phyloP scores from a whole-genome alignment of 1,140 invertebrate genomes.

The Drosophila baimaii region DNA sequence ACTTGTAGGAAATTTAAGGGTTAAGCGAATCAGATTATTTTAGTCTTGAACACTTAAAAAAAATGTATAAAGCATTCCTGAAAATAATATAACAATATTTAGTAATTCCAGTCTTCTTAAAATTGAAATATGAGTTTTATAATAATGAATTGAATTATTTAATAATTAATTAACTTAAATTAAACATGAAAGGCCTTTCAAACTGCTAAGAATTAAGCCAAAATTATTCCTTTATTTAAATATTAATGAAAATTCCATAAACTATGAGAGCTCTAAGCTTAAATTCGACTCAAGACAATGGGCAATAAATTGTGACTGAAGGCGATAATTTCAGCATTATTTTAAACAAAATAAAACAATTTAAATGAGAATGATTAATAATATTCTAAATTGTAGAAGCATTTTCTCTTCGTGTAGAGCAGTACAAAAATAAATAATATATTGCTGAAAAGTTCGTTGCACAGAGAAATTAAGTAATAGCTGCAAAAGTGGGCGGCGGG shows the following conservation, averaged over 20 bases:
- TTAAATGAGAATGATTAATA: neutral
- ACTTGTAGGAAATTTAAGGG: neutral
- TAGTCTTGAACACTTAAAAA: neutral
- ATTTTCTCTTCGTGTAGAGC: slow-evolving; percentile 23
- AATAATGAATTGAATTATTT: no score
- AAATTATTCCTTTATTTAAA: no score
- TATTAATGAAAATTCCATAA: neutral
- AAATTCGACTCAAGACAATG: neutral
- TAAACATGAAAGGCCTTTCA: neutral
- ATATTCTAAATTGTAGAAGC: no score
- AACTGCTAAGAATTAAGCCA: no score
- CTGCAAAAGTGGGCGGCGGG: slow-evolving; percentile 38
- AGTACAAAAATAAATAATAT: slow-evolving; percentile 5
- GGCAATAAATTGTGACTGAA: neutral
- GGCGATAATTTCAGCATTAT: neutral
- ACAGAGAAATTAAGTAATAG: slow-evolving; percentile 72
- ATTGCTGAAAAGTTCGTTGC: slow-evolving; percentile 62
- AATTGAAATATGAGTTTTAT: neutral
- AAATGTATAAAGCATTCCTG: no score
- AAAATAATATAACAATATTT: no score
- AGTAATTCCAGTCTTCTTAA: neutral
- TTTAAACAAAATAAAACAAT: neutral
- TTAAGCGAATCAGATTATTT: neutral
- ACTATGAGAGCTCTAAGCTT: neutral
- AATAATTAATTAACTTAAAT: no score